Percentiles rank a stretch among this genome's conserved stretches.
These are phyloP conservation scores for Cylas formicarius DNA, from an alignment of 1,140 invertebrate species.

Conservation along the genomic window DNA sequence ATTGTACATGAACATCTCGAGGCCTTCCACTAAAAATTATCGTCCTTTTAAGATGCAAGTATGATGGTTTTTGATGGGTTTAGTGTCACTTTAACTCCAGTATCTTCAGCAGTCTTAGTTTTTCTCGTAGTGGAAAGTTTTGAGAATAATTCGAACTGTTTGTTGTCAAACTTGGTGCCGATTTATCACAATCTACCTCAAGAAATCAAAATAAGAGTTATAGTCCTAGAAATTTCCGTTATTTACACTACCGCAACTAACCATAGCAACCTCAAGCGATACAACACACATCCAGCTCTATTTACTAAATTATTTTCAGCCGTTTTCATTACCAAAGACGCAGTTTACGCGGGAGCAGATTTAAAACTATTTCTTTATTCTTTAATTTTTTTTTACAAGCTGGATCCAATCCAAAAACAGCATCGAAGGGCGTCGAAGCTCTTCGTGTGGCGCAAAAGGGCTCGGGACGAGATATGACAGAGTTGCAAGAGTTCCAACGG, in stretches of 20 bases:
- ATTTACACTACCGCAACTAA: conserved; percentile 35
- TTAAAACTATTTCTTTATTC: no score
- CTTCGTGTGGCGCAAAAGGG: conserved; percentile 21
- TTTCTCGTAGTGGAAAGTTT: conserved; percentile 34
- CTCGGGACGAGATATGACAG: conserved; percentile 4
- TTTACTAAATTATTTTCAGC: no score
- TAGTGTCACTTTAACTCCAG: conserved; percentile 2
- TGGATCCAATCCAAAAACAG: no score
- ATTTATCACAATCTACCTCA: conserved; percentile 39
- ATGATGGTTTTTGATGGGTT: conserved; percentile 15
- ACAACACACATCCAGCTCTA: no score
- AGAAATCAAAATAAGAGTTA: conserved; percentile 40
- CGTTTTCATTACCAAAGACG: no score
- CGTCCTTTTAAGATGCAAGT: no score
- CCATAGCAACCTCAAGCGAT: conserved; percentile 35
- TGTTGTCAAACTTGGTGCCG: conserved; percentile 37
- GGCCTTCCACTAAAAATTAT: conserved; percentile 41
- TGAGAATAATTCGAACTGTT: conserved; percentile 32
- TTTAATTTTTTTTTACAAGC: no score
- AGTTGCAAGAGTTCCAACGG: no score
- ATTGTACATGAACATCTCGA: conserved; percentile 40
- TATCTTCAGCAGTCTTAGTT: no score
- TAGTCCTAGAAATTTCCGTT: conserved; percentile 39
- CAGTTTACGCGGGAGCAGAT: no score
- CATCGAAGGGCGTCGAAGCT: conserved; percentile 21